Evolutionary conservation across 2,113 vertebrate species (phyloP).

Genomic region (Candoia aspera): DNA sequence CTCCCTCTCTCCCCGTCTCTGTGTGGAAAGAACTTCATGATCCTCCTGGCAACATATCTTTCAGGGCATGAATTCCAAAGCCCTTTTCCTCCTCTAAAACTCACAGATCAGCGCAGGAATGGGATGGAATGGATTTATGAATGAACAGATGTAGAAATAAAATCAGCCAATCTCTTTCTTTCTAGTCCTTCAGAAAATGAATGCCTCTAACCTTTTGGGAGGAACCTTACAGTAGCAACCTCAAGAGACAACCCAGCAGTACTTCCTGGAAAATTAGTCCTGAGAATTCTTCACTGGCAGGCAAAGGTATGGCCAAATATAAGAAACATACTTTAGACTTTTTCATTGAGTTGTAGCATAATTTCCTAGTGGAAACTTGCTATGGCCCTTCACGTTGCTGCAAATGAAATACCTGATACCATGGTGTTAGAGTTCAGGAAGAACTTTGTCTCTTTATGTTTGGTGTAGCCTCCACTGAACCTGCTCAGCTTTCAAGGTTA

Average conservation of each 20-base stretch:
- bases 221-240: background rate
- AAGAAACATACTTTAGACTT: background rate
- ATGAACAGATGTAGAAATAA: background rate
- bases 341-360: background rate
- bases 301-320: background rate
- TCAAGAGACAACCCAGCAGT: background rate
- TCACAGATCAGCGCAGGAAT: background rate
- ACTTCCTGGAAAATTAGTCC: background rate
- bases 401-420: background rate
- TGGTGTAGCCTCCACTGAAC: background rate
- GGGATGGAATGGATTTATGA: background rate
- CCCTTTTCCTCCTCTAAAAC: background rate
- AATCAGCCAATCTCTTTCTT: background rate
- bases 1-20: background rate
- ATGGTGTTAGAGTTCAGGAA: background rate
- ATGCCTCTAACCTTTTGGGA: background rate
- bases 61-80: background rate
- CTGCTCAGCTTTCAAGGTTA: constrained; percentile 27
- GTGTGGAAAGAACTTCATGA: background rate
- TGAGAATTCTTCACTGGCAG: background rate
- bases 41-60: background rate
- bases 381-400: background rate
- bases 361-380: background rate
- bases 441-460: background rate
- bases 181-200: background rate